Percentiles rank a stretch among this genome's conserved stretches.
phyloP scores from a whole-genome alignment of 1,140 invertebrate genomes.

The Brachionus asplanchnoidis region DNA sequence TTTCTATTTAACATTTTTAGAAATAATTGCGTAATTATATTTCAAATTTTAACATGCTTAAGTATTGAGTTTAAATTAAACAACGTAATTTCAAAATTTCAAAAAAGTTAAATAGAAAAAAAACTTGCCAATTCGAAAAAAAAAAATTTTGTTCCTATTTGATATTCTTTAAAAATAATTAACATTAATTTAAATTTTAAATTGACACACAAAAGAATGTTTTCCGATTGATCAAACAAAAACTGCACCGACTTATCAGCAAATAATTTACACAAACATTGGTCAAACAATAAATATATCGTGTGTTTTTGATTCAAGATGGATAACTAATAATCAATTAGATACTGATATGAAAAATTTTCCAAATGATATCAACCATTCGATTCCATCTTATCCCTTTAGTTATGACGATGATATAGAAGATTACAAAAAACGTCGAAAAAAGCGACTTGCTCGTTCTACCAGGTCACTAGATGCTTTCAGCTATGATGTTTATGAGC shows the following conservation, averaged over 20 bases:
- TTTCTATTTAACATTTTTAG: too few species aligned
- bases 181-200: too few species aligned
- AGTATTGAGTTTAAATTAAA: too few species aligned
- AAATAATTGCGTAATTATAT: too few species aligned
- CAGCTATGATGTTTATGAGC: neutral
- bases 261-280: slow-evolving; percentile 33
- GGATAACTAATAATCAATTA: neutral
- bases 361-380: neutral
- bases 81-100: too few species aligned
- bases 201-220: neutral
- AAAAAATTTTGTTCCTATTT: too few species aligned
- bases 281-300: slow-evolving; percentile 36
- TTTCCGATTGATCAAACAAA: neutral
- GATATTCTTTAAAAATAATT: too few species aligned
- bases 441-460: neutral
- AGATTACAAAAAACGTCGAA: slow-evolving; percentile 3
- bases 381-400: neutral
- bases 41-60: too few species aligned
- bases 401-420: neutral
- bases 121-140: too few species aligned
- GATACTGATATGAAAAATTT: neutral
- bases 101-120: too few species aligned
- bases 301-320: slow-evolving; percentile 17
- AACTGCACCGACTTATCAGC: neutral
- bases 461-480: neutral